phyloP scores from a whole-genome alignment of 92 coral and sea anemone genomes.

The Diadumene lineata region DNA sequence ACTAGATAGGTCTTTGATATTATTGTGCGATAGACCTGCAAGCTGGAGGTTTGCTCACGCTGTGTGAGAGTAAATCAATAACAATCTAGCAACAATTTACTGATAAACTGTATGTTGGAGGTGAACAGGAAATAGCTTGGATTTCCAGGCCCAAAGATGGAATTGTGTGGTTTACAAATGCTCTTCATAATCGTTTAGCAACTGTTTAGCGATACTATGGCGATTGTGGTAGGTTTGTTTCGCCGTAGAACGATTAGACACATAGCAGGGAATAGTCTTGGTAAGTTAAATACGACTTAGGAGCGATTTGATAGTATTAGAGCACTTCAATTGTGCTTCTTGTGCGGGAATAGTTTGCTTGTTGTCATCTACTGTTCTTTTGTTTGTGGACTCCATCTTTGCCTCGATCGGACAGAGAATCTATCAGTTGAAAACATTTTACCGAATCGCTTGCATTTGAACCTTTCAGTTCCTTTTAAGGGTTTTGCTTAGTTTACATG shows the following conservation, averaged over 20 bases:
- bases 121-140: constrained; percentile 16
- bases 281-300: not conserved
- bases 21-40: constrained; percentile 9
- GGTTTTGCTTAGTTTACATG: not conserved
- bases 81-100: constrained; percentile 1
- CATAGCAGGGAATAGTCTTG: not conserved
- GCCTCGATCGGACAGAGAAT: not conserved
- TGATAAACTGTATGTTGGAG: not conserved
- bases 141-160: constrained; percentile 11
- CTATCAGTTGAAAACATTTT: not conserved
- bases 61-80: not conserved
- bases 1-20: constrained; percentile 12
- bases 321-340: not conserved
- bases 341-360: not conserved
- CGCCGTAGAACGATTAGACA: not conserved
- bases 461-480: not conserved
- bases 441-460: not conserved
- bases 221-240: not conserved
- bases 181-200: not conserved
- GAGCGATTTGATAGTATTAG: not conserved
- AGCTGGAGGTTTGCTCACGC: not conserved
- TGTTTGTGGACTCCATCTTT: not conserved
- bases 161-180: not conserved
- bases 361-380: not conserved
- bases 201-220: not conserved